Base-by-base conservation (phyloP, 2,888 invertebrate genomes). In the Eucera pruinosa region DNA sequence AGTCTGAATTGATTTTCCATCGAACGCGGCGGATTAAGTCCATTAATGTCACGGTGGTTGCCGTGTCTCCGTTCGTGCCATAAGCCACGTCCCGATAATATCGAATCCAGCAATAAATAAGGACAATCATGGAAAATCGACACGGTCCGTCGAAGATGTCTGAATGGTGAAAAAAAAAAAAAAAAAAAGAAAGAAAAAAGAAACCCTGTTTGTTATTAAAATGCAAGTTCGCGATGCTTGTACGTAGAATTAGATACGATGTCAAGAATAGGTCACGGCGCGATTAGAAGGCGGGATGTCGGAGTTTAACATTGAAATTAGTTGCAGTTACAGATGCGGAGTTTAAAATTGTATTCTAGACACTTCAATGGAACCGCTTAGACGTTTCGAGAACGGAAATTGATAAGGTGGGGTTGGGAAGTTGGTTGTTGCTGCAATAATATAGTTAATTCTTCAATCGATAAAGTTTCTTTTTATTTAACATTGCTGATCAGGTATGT, bases 81-180 rank as follows among this genome's bases (percentile, higher is more conserved):
- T 78, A 75, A 77, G 69, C 69, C 68, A 57, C 57, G 54, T 20
- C 47, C n/a, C 23, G 76, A 76, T 74, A 76, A 69, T 45, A 58
- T 77, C 80, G 54, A 30, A 25, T 15, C 11, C 25, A 0, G 45
- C 48, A 47, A 76, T 71, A 64, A 73, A 78, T 82, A 75, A 68
- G 66, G 64, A 67, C 58, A 71, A 66, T 64, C 60, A 23, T 36
- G 68, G 68, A 71, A 81, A 77, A 64, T 36, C 52, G 67, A 76
- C 50, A 71, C 58, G 76, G 57, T 55, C 50, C 76, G 61, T 65
- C 68, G 57, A 75, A 71, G 64, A 60, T 52, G 65, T 13, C 43
- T 13, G 41, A 25, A 23, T 6, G 7, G 15, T 1, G n/a, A 45
- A 36, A 33, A n/a, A n/a, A n/a, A n/a, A n/a, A n/a, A n/a, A n/a